Conservation (phyloP, 2,113 vertebrate species). For the Halcyon malimbica region DNA sequence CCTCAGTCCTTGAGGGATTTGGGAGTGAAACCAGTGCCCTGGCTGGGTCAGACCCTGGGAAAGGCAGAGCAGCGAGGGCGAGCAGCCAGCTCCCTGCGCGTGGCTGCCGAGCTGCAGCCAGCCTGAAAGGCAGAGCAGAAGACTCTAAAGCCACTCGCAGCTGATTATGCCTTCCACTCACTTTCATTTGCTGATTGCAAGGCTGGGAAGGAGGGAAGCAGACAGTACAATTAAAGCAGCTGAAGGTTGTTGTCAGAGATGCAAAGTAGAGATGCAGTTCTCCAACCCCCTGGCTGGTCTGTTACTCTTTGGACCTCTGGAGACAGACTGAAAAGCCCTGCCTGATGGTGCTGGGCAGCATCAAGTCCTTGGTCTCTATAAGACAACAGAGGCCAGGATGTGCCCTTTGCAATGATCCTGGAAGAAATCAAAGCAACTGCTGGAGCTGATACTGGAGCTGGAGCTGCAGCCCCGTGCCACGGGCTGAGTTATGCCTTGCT, state of each 20-base stretch:
- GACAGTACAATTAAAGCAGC: neutral
- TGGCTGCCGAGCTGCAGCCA: neutral
- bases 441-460: neutral
- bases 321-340: neutral
- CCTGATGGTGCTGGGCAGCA: neutral
- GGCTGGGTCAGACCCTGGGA: neutral
- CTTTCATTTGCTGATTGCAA: neutral
- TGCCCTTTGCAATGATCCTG: neutral
- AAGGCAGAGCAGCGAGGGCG: neutral
- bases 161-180: neutral
- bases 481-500: neutral
- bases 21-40: neutral
- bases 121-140: neutral
- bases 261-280: neutral
- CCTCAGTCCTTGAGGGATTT: neutral
- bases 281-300: neutral
- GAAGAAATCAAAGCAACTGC: neutral
- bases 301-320: neutral
- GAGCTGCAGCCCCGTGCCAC: neutral
- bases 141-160: neutral
- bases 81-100: fast-evolving
- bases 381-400: neutral
- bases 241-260: neutral
- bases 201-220: neutral
- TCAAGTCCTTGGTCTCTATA: neutral